A percentile compares a stretch with the other conserved stretches of the same genome.
Conservation (phyloP, 2,797 vertebrate genomes). For the Coreius guichenoti region DNA sequence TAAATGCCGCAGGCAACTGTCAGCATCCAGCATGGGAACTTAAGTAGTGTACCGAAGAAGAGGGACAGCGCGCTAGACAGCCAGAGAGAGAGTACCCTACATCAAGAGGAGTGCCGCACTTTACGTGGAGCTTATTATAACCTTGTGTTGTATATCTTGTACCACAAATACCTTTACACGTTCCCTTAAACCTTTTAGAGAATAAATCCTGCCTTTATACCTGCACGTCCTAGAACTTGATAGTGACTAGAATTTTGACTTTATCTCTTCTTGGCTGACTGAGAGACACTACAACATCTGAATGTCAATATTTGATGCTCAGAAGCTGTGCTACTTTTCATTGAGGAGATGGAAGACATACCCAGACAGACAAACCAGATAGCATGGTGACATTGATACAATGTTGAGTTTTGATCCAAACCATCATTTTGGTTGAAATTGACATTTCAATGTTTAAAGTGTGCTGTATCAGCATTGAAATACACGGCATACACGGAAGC, state of each 20-base stretch:
- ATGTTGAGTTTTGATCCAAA: no score
- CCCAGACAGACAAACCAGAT: background rate
- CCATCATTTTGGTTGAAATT: no score
- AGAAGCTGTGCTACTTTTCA: conserved; percentile 15
- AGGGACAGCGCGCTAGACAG: conserved; percentile 15
- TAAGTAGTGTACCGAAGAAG: conserved; percentile 20
- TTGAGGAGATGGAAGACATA: background rate
- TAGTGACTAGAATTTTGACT: conserved; percentile 29
- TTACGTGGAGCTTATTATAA: conserved; percentile 40
- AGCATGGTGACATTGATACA: no score
- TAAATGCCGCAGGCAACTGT: conserved; percentile 72
- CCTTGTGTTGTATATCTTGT: conserved; percentile 47
- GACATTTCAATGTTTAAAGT: no score
- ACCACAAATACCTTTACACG: conserved; percentile 51
- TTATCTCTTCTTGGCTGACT: conserved; percentile 31
- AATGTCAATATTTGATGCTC: conserved; percentile 39
- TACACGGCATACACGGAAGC: no score
- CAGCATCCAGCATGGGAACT: conserved; percentile 64
- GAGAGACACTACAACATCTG: conserved; percentile 33
- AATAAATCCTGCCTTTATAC: conserved; percentile 46
- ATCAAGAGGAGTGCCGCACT: conserved; percentile 25
- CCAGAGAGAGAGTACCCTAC: conserved; percentile 18
- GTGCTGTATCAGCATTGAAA: no score
- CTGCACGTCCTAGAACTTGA: conserved; percentile 17
- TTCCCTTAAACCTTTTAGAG: conserved; percentile 47